phyloP scores from a whole-genome alignment of 2,113 vertebrate genomes.

The Prinia subflava region DNA sequence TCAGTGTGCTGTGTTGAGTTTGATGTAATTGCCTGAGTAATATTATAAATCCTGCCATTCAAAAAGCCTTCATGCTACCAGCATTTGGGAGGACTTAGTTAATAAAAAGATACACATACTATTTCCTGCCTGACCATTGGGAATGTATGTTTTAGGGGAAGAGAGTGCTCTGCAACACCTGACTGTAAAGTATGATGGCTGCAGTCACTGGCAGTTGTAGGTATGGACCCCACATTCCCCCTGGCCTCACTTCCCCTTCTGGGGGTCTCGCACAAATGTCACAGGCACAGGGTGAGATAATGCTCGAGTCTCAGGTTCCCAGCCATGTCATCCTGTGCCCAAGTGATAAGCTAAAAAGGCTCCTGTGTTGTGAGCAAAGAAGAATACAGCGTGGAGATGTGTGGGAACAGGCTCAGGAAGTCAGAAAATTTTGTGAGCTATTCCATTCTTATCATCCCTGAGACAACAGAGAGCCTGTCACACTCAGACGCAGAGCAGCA shows the following conservation, averaged over 20 bases:
- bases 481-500: background rate
- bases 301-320: background rate
- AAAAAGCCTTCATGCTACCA: background rate
- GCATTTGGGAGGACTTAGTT: background rate
- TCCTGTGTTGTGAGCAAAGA: background rate
- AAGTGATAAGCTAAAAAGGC: background rate
- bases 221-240: background rate
- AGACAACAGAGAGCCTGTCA: background rate
- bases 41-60: background rate
- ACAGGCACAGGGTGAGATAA: background rate
- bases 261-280: background rate
- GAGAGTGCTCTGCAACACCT: background rate
- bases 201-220: background rate
- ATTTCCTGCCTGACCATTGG: background rate
- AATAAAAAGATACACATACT: background rate
- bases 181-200: background rate
- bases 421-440: background rate
- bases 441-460: background rate
- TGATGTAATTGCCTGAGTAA: background rate
- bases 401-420: background rate
- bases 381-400: rapidly evolving
- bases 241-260: background rate
- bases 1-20: background rate
- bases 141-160: background rate
- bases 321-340: rapidly evolving